These are phyloP conservation scores for Ephestia elutella DNA, from an alignment of 1,140 invertebrate species.

Conservation along the genomic window DNA sequence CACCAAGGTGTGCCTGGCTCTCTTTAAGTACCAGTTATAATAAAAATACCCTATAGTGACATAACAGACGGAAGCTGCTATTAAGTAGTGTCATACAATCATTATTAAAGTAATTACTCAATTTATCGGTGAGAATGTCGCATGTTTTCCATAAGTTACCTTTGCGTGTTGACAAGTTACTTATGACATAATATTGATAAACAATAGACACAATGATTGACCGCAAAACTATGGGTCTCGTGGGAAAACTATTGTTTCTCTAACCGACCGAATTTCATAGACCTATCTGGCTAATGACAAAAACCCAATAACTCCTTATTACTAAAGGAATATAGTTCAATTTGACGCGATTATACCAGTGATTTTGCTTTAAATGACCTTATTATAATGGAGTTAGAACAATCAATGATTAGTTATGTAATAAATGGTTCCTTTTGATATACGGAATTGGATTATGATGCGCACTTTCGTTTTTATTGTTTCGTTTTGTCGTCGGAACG, in stretches of 20 bases:
- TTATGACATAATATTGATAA: constrained; percentile 1
- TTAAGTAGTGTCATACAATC: neutral
- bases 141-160: neutral
- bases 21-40: too few species aligned
- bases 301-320: neutral
- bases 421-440: neutral
- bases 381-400: constrained; percentile 1
- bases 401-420: neutral
- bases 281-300: neutral
- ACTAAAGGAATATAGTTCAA: neutral
- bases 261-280: neutral
- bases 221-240: neutral
- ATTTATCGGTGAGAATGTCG: neutral
- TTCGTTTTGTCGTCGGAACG: neutral
- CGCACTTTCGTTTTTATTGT: neutral
- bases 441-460: neutral
- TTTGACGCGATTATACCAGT: neutral
- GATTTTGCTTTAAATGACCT: neutral
- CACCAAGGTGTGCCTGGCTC: too few species aligned
- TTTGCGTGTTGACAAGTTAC: neutral
- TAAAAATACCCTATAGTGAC: neutral
- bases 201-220: constrained; percentile 2
- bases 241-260: neutral
- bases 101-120: neutral
- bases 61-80: neutral